phyloP scores from a whole-genome alignment of 2,113 vertebrate genomes.

The Promerops cafer region DNA sequence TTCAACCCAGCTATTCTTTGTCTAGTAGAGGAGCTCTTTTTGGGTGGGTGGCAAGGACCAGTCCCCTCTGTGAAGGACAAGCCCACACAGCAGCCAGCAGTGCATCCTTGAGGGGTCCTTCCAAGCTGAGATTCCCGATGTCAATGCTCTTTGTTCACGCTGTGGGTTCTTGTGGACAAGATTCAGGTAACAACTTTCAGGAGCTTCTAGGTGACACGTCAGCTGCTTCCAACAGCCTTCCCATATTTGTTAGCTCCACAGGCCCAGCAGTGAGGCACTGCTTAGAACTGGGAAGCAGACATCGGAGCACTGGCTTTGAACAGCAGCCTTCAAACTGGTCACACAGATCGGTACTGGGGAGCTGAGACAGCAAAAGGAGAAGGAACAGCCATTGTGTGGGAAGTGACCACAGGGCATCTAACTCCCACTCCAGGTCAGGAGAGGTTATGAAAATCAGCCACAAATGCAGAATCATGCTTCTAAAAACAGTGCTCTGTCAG shows the following conservation, averaged over 20 bases:
- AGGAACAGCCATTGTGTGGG: neutral
- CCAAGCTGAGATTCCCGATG: neutral
- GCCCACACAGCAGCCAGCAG: neutral
- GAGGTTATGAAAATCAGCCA: neutral
- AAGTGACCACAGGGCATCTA: neutral
- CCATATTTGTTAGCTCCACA: neutral
- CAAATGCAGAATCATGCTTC: neutral
- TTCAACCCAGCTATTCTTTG: neutral
- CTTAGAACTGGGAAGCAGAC: neutral
- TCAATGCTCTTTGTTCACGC: fast-evolving
- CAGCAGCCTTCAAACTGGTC: neutral
- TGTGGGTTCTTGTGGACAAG: neutral
- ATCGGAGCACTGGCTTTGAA: neutral
- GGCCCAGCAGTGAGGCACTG: neutral
- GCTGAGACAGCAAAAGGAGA: neutral
- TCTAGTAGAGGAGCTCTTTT: neutral
- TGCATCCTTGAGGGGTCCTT: neutral
- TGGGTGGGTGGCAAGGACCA: neutral
- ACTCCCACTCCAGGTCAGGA: neutral
- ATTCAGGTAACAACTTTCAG: neutral
- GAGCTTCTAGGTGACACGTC: neutral
- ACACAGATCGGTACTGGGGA: fast-evolving
- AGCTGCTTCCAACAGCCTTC: neutral
- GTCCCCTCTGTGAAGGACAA: neutral
- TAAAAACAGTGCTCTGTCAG: neutral